Percentiles rank a stretch among this genome's conserved stretches.
phyloP scores from a whole-genome alignment of 2,888 invertebrate species.

The Ormyrus rosae region DNA sequence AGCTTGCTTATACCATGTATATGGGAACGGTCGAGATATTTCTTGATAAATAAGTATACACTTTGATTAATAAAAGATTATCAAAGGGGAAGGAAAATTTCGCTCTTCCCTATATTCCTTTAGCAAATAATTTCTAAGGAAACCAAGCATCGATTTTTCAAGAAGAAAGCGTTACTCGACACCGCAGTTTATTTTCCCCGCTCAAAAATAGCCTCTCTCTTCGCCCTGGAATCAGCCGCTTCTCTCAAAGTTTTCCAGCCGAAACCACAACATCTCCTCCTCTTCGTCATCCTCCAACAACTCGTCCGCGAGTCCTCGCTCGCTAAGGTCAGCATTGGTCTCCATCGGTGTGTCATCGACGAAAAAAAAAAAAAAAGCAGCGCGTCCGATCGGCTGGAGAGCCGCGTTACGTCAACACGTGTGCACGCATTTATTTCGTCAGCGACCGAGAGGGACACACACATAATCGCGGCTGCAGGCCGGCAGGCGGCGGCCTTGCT shows the following conservation, averaged over 20 bases:
- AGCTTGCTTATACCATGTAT: neutral
- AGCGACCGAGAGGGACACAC: neutral
- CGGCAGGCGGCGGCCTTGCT: neutral
- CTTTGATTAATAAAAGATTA: no score
- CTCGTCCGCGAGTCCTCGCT: neutral
- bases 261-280: neutral
- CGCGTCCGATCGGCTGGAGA: neutral
- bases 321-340: neutral
- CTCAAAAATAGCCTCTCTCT: constrained; percentile 49
- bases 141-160: constrained; percentile 12
- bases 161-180: constrained; percentile 37
- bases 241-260: neutral
- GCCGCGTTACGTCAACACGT: neutral
- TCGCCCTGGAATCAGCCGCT: neutral
- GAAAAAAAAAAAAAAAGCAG: constrained; percentile 10
- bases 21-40: neutral
- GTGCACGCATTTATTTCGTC: neutral
- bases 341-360: constrained; percentile 15
- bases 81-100: no score
- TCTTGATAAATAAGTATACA: no score
- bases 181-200: constrained; percentile 28
- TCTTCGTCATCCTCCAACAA: neutral
- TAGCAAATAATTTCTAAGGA: no score
- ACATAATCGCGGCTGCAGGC: no score
- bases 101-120: no score